Conservation (phyloP, 1,140 invertebrate genomes). For the Chironomus striatipennis region DNA sequence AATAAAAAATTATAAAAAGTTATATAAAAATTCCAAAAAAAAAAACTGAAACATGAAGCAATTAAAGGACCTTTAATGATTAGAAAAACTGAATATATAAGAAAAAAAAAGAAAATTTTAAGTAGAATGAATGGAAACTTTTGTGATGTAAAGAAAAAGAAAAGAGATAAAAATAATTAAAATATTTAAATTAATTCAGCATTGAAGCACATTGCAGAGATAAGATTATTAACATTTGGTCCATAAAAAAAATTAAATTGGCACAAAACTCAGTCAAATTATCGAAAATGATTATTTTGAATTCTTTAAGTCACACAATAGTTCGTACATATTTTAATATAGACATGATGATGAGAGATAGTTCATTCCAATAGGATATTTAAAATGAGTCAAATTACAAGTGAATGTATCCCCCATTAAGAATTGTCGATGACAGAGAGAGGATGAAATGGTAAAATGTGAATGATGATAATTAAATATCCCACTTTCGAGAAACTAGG, state of each 20-base stretch:
- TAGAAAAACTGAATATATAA: background rate
- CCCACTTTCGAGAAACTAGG: background rate
- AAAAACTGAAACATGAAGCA: slow-evolving; percentile 8
- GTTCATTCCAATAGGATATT: no score
- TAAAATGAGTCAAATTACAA: background rate
- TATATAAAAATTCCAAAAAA: background rate
- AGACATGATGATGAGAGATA: background rate
- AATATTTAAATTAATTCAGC: no score
- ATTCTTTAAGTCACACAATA: background rate
- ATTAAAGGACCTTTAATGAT: background rate
- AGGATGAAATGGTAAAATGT: background rate
- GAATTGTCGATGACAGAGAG: background rate
- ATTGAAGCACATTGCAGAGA: no score
- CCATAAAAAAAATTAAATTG: no score
- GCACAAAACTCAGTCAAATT: background rate
- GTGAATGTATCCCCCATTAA: background rate
- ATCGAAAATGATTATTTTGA: background rate
- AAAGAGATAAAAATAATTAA: background rate
- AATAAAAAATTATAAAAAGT: no score
- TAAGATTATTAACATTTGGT: no score
- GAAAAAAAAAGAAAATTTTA: background rate
- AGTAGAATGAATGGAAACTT: background rate
- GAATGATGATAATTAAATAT: background rate
- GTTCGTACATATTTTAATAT: background rate
- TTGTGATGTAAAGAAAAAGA: background rate